Base-by-base conservation (phyloP, 2,113 vertebrate genomes). In the Crocuta crocuta region DNA sequence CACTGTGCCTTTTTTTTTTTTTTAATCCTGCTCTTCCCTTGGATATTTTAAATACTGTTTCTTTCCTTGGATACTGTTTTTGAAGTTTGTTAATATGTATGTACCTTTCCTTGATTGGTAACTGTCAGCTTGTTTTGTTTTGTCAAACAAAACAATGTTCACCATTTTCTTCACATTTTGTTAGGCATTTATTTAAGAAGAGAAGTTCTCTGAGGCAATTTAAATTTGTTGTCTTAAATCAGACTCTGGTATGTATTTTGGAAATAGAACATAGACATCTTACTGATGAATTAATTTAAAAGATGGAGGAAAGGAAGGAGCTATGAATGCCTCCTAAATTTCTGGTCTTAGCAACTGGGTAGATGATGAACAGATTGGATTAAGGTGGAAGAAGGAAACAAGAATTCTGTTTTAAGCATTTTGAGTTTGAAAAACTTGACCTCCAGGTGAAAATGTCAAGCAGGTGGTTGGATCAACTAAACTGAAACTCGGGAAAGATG, bases 381-480 rank as follows among this genome's bases (percentile, higher is more conserved):
- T 68, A 2, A 28, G 24, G 16, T 55, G 45, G 28, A 31, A 82
- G 50, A 80, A 85, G 48, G n/a, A 92, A 83, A 61, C 39, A 45
- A 55, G 63, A 61, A 35, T 94, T 83, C 43, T 79, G 1, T 26
- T 31, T 13, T 61, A 88, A 82, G 73, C 39, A 76, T 87, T 79
- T 87, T 94, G 87, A 66, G 28, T 89, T n/a, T 53, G 74, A 95
- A 92, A 94, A 94, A 66, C 43, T 71, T 90, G 48, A 65, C 55
- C 71, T 55, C 73, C 19, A 21, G 55, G 7, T 87, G 43, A 93
- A 89, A 91, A 39, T 87, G 63, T 61, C 33, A 81, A 63, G 53
- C 71, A 70, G 23, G 79, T 83, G 31, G 79, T 93, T 79, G 16
- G 39, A 15, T 76, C 74, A 70, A 11, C 35, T 45, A 45, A 31